Evolutionary conservation across 2,113 vertebrate species (phyloP).

Genomic region (Onychostoma macrolepis): DNA sequence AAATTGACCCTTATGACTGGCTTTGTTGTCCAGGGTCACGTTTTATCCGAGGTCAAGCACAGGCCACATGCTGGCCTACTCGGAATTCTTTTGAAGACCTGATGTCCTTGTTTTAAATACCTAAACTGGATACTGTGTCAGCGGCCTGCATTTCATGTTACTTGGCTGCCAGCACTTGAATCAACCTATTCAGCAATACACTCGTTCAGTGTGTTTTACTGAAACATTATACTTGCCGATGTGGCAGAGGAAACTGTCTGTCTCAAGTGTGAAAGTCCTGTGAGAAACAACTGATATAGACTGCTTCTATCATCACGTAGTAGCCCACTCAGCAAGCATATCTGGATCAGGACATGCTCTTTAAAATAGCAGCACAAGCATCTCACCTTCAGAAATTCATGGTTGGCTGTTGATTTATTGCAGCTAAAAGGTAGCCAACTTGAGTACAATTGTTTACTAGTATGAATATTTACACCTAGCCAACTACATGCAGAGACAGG

Average conservation of each 20-base stretch:
- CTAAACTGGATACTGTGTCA: background rate
- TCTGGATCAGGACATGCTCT: background rate
- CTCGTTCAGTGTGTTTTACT: background rate
- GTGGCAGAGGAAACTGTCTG: background rate
- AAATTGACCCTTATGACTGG: too few relatives aligned
- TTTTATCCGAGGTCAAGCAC: background rate
- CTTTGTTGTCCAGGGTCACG: too few relatives aligned
- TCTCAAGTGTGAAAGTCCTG: background rate
- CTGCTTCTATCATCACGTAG: background rate
- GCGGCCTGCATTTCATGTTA: background rate
- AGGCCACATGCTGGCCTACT: background rate
- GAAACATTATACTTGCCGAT: background rate
- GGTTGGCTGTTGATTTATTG: background rate
- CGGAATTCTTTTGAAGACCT: conserved; percentile 1
- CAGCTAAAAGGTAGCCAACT: background rate
- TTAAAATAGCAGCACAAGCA: conserved; percentile 15
- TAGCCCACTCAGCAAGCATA: background rate
- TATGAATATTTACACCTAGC: background rate
- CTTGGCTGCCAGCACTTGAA: background rate
- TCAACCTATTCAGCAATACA: background rate
- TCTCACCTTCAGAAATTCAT: background rate
- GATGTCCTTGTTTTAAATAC: background rate
- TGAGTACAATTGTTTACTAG: background rate
- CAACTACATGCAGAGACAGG: background rate
- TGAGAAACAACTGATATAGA: conserved; percentile 13